These are phyloP conservation scores for Cossypha dichroa DNA, from an alignment of 2,797 vertebrate genomes.

Conservation along the genomic window DNA sequence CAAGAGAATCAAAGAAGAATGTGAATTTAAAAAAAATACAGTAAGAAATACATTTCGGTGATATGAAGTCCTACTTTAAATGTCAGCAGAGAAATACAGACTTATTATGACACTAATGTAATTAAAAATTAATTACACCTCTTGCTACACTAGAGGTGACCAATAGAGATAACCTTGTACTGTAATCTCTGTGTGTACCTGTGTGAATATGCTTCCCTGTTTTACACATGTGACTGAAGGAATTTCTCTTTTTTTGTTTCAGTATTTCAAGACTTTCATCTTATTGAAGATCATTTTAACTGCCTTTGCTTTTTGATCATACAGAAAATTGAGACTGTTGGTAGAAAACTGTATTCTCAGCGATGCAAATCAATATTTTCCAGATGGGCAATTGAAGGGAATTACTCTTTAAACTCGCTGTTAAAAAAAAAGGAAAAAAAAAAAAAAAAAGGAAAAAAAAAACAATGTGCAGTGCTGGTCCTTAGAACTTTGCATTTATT, in stretches of 20 bases:
- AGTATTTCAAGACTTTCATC: not conserved
- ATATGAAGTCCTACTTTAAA: not conserved
- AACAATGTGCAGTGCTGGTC: fast-evolving
- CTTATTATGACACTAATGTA: not conserved
- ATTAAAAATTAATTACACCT: not conserved
- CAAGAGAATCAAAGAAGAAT: not conserved
- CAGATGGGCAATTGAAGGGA: not conserved
- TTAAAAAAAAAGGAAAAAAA: not conserved
- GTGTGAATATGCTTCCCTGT: not conserved
- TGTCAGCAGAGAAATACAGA: not conserved
- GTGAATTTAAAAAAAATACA: not conserved
- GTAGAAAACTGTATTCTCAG: not conserved
- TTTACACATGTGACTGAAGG: not conserved
- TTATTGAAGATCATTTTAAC: not conserved
- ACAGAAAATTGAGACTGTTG: not conserved
- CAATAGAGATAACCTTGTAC: not conserved
- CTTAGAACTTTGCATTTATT: not conserved
- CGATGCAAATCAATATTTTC: not conserved
- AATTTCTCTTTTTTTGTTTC: not conserved
- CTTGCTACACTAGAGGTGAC: not conserved
- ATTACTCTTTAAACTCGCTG: not conserved
- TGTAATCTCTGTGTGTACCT: not conserved
- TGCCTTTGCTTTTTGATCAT: not conserved
- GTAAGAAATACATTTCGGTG: not conserved
- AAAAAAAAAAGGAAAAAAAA: too few relatives aligned